Evolutionary conservation across 2,113 vertebrate species (phyloP), one percentile per base, ranked within the genome.

Genomic region (Rafetus swinhoei): DNA sequence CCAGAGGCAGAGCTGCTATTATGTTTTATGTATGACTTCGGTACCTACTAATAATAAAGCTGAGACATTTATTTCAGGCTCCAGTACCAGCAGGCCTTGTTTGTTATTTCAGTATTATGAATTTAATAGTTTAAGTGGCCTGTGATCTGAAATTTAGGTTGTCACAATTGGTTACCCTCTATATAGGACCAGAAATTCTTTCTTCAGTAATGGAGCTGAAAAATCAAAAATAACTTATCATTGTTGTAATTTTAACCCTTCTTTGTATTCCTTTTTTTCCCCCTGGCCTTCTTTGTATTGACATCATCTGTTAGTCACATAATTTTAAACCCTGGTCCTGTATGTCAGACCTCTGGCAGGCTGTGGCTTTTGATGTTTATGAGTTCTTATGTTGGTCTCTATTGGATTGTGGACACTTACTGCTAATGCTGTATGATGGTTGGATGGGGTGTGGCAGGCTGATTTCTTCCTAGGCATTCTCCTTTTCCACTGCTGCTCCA

Each of bases 301-400:
- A 84, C 12, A 4, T 45, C 16, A n/a, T 89, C 25, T 91, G 56
- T 56, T 87, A 39, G 24, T 55, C 3, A 3, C 52, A 8, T 0
- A 0, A 0, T 0, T 86, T 95, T 82, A 65, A 45, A 4, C 4
- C 39, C 18, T 2, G 85, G 22, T 19, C 94, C 82, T 79, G 80
- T 52, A 9, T 54, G 55, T 52, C 69, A 5, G 6, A 24, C 35
- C 79, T 93, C 95, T 77, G 85, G 79, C 56, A 92, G 88, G 29
- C 81, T 29, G 54, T 86, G 60, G 76, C 45, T 14, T 89, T 74
- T 88, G 90, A 65, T 21, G 60, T 13, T 62, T 62, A 62, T 62
- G 13, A 62, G 27, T 62, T 60, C 59, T 60, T 62, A 62, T 62
- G 27, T 29, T 29, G 60, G 60, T 62, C 27, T 62, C 60, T 15